phyloP scores from a whole-genome alignment of 2,113 vertebrate species.

The Onychorhynchus coronatus region DNA sequence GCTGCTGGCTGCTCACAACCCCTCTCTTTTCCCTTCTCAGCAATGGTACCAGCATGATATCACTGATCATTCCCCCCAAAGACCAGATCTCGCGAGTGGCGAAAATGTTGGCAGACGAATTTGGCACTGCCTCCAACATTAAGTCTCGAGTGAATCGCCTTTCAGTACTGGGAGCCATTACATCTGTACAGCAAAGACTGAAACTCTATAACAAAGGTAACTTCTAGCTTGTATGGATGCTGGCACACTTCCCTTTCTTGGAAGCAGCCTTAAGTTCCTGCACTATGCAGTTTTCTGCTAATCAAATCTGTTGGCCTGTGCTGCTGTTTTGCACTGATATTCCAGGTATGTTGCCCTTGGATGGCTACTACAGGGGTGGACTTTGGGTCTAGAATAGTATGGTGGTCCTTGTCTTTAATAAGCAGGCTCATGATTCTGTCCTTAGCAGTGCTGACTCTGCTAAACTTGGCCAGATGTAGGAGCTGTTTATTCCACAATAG shows the following conservation, averaged over 20 bases:
- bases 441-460: not conserved
- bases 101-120: conserved; percentile 99
- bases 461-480: not conserved
- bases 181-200: conserved; percentile 99
- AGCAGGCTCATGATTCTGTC: not conserved
- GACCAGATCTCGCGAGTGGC: conserved; percentile 99
- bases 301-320: conserved; percentile 9
- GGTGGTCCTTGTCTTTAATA: not conserved
- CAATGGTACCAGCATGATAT: conserved; percentile 99
- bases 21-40: conserved; percentile 64
- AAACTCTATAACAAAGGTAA: conserved; percentile 99
- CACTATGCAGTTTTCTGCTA: conserved; percentile 2
- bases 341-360: conserved; percentile 11
- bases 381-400: not conserved
- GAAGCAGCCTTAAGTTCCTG: conserved; percentile 15
- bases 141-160: conserved; percentile 98
- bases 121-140: conserved; percentile 98
- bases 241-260: conserved; percentile 21
- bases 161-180: conserved; percentile 98
- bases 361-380: not conserved
- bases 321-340: not conserved
- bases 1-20: not conserved
- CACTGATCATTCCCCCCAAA: conserved; percentile 99
- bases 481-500: not conserved
- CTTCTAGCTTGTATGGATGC: conserved; percentile 8